Conservation (phyloP, 2,888 invertebrate genomes). For the Mythimna pallens region DNA sequence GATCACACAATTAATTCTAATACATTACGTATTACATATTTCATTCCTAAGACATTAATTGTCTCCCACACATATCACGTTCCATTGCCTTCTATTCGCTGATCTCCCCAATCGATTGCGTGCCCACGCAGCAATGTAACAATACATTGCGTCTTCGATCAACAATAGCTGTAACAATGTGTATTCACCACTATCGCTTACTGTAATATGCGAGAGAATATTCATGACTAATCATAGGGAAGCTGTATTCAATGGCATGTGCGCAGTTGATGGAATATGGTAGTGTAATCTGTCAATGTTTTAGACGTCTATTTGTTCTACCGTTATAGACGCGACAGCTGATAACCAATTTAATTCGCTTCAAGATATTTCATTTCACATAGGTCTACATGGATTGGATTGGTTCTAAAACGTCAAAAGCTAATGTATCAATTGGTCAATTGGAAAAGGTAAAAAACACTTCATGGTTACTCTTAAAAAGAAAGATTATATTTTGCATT, state of each 20-base stretch:
- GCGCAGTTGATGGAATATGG: slow-evolving; percentile 33
- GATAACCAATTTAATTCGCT: not conserved
- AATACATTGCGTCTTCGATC: slow-evolving; percentile 46
- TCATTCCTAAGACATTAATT: slow-evolving; percentile 14
- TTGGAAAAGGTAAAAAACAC: too few relatives aligned
- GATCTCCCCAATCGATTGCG: slow-evolving; percentile 34
- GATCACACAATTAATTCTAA: slow-evolving; percentile 20
- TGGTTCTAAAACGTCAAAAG: too few relatives aligned
- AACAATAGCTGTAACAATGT: slow-evolving; percentile 36
- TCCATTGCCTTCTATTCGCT: slow-evolving; percentile 28
- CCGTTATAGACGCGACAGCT: not conserved
- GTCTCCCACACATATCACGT: not conserved
- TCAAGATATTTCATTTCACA: too few relatives aligned
- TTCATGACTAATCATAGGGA: slow-evolving; percentile 53
- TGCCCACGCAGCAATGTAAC: slow-evolving; percentile 37
- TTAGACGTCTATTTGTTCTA: not conserved
- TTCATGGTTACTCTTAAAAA: too few relatives aligned
- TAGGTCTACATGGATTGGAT: too few relatives aligned
- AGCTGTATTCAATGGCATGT: slow-evolving; percentile 53
- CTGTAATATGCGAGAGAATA: slow-evolving; percentile 56
- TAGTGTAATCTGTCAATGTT: slow-evolving; percentile 28
- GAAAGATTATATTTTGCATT: too few relatives aligned
- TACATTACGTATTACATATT: not conserved
- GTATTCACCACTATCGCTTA: slow-evolving; percentile 40
- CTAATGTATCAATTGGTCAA: too few relatives aligned